Conservation (phyloP, 2,797 vertebrate genomes). For the Rallus crepitans region DNA sequence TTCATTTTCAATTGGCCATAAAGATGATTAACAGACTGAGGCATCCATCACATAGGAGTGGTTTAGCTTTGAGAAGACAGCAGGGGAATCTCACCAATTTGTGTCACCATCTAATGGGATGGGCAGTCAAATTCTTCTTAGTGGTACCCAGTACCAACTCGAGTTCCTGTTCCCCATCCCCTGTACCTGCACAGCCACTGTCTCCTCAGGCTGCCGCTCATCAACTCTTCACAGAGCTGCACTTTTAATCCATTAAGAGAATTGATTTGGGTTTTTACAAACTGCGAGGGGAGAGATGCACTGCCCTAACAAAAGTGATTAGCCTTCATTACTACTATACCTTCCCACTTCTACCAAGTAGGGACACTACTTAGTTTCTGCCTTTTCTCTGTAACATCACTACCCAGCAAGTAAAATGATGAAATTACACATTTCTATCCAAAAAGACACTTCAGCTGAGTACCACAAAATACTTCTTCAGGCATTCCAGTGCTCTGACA, state of each 20-base stretch:
- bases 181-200: neutral
- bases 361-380: neutral
- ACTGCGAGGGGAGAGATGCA: neutral
- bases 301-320: neutral
- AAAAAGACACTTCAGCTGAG: neutral
- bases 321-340: neutral
- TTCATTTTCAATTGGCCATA: neutral
- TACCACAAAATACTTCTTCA: neutral
- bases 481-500: neutral
- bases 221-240: neutral
- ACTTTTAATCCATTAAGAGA: neutral
- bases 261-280: neutral
- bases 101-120: neutral
- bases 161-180: neutral
- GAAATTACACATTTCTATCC: neutral
- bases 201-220: neutral
- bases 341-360: neutral
- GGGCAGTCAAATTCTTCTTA: neutral
- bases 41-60: neutral
- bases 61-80: neutral
- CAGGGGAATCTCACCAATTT: neutral
- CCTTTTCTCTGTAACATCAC: accelerated
- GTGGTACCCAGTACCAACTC: neutral
- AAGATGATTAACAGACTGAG: neutral
- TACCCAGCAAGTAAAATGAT: neutral